Evolutionary conservation across 2,113 vertebrate genomes (phyloP), one percentile per base, ranked within the genome.

Genomic region (Furnarius figulus): DNA sequence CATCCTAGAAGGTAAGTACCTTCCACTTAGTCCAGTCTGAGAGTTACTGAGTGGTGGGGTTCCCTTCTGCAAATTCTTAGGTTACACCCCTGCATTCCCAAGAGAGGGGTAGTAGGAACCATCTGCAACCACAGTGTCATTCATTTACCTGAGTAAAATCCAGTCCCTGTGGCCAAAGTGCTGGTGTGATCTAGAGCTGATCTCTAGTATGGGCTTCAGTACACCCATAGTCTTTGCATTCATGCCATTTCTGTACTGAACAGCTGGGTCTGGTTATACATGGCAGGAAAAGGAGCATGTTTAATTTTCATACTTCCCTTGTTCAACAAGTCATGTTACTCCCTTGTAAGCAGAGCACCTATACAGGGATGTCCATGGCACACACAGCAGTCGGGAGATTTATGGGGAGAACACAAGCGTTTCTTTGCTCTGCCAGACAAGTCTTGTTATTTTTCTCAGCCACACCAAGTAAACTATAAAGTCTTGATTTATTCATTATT

Each of bases 401-500:
- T 49, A 53, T 37, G 15, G 15, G 58, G n/a, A 56, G n/a, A 93
- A 42, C n/a, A 46, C 23, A 33, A 70, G 14, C 35, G 16, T 85
- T 83, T 94, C 58, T 52, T 85, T 80, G 25, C 35, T 68, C 49
- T 78, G 33, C 35, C 62, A 78, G 56, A 47, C 42, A 59, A 74
- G 73, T 68, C 67, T 52, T 31, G 0, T 89, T 81, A 52, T 68
- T 89, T 82, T 94, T 87, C 49, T 83, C 50, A 87, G 78, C 33
- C 62, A 31, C 50, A 33, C 46, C 4, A 3, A 85, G 49, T 66
- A 66, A 93, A 91, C n/a, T 15, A 39, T 70, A 85, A 93, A 93
- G 68, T 70, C 62, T 79, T 85, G 66, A 79, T 91, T 95, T 35
- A 44, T 81, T 81, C 5, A 2, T 90, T 82, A 82, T 81, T 94